Conservation (phyloP, 2,888 invertebrate species). For the Dioctria rufipes region DNA sequence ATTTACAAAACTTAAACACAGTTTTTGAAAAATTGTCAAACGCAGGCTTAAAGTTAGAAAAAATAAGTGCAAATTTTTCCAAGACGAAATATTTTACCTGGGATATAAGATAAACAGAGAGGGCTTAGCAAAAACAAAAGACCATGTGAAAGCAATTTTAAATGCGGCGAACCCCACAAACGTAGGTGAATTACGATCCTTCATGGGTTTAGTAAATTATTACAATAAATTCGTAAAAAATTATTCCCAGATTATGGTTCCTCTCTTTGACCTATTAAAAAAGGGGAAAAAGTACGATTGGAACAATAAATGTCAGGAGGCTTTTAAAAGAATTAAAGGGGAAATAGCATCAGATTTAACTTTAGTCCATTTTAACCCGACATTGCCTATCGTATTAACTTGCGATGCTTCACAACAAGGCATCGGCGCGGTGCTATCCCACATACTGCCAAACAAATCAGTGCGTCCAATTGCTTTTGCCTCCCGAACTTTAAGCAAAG, state of each 20-base stretch:
- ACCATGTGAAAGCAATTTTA: slow-evolving; percentile 60
- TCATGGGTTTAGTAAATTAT: slow-evolving; percentile 65
- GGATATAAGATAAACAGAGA: slow-evolving; percentile 60
- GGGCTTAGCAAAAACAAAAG: slow-evolving; percentile 60
- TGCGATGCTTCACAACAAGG: too few relatives aligned
- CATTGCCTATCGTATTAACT: too few relatives aligned
- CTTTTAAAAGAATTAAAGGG: too few relatives aligned
- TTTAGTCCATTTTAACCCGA: too few relatives aligned
- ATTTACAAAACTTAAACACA: slow-evolving; percentile 59
- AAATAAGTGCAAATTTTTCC: slow-evolving; percentile 62
- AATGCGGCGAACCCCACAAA: slow-evolving; percentile 61
- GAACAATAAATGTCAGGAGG: too few relatives aligned
- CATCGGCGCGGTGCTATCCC: too few relatives aligned
- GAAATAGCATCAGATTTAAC: too few relatives aligned
- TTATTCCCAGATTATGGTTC: slow-evolving; percentile 49
- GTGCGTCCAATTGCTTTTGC: too few relatives aligned
- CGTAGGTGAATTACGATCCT: too few relatives aligned
- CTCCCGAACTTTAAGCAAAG: too few relatives aligned
- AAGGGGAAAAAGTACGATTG: too few relatives aligned
- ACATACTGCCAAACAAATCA: too few relatives aligned
- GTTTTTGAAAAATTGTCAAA: slow-evolving; percentile 61
- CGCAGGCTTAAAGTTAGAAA: slow-evolving; percentile 61
- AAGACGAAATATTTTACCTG: slow-evolving; percentile 48
- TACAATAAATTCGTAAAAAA: slow-evolving; percentile 65
- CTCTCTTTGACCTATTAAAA: slow-evolving; percentile 22